Conservation (phyloP, 1,140 invertebrate genomes). For the Drosophila subobscura region DNA sequence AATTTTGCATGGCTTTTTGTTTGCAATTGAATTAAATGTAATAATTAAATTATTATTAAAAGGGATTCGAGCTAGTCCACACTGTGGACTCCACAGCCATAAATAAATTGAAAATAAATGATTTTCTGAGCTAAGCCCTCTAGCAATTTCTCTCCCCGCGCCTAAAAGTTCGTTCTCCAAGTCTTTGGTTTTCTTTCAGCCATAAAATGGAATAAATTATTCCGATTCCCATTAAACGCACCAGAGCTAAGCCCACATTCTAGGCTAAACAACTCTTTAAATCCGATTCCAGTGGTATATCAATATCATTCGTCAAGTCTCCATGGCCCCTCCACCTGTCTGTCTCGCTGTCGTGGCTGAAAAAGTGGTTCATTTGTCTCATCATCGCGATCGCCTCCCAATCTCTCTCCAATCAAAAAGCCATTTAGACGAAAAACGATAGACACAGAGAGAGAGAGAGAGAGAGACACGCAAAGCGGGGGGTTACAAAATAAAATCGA, state of each 20-base stretch:
- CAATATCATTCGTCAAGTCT: conserved; percentile 44
- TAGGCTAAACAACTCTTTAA: neutral
- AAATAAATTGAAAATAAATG: too few relatives aligned
- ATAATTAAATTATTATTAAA: too few relatives aligned
- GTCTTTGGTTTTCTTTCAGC: too few relatives aligned
- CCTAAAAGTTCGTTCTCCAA: too few relatives aligned
- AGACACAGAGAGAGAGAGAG: conserved; percentile 17
- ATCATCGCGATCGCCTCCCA: conserved; percentile 40
- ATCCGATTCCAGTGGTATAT: conserved; percentile 18
- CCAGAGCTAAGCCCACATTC: neutral
- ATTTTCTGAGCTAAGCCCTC: too few relatives aligned
- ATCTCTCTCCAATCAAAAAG: conserved; percentile 77
- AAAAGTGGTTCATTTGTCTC: conserved; percentile 80
- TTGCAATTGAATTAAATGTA: too few relatives aligned
- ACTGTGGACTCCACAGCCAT: too few relatives aligned
- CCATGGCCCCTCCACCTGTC: conserved; percentile 16
- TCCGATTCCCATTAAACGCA: neutral
- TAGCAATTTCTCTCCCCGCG: too few relatives aligned
- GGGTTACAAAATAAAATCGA: conserved; percentile 62
- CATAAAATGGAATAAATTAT: too few relatives aligned
- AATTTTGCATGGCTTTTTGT: too few relatives aligned
- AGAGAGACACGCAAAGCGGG: neutral
- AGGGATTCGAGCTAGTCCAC: too few relatives aligned
- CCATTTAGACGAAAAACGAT: conserved; percentile 64
- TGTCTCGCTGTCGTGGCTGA: conserved; percentile 62